Conservation (phyloP, 2,797 vertebrate genomes). For the Sarcophilus harrisii region DNA sequence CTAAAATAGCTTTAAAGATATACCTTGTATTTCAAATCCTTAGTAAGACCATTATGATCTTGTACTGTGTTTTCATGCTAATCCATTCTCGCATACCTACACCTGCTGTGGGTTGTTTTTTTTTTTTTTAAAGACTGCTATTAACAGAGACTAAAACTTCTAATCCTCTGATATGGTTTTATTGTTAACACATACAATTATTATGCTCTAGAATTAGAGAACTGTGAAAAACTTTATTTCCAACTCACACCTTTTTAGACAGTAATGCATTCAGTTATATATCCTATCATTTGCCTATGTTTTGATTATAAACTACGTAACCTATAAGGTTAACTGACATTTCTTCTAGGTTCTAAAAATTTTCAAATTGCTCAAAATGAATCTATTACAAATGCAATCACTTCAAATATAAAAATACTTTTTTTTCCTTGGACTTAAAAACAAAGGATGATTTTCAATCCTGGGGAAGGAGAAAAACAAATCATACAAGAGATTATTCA, state of each 20-base stretch:
- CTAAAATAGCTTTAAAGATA: conserved; percentile 2
- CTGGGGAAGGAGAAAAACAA: conserved; percentile 43
- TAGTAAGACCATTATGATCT: conserved; percentile 66
- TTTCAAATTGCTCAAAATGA: conserved; percentile 81
- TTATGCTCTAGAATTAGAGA: conserved; percentile 59
- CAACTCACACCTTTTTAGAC: conserved; percentile 59
- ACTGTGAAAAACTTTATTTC: conserved; percentile 52
- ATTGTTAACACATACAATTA: conserved; percentile 73
- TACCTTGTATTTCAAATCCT: conserved; percentile 65
- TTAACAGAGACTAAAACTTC: conserved; percentile 77
- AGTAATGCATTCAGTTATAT: conserved; percentile 48
- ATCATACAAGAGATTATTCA: conserved; percentile 42
- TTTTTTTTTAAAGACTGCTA: conserved; percentile 66
- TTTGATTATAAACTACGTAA: conserved; percentile 82
- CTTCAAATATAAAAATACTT: conserved; percentile 80
- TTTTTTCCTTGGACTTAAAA: conserved; percentile 78
- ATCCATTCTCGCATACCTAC: conserved; percentile 59
- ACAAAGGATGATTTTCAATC: conserved; percentile 63
- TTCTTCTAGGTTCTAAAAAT: conserved; percentile 77
- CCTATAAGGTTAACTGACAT: conserved; percentile 83
- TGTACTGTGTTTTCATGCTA: conserved; percentile 43
- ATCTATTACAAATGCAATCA: conserved; percentile 81
- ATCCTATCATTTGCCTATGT: conserved; percentile 57
- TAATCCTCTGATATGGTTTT: conserved; percentile 70
- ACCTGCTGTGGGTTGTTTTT: conserved; percentile 73